Evolutionary conservation across 2,797 vertebrate genomes (phyloP).

Genomic region (Liasis olivaceus): DNA sequence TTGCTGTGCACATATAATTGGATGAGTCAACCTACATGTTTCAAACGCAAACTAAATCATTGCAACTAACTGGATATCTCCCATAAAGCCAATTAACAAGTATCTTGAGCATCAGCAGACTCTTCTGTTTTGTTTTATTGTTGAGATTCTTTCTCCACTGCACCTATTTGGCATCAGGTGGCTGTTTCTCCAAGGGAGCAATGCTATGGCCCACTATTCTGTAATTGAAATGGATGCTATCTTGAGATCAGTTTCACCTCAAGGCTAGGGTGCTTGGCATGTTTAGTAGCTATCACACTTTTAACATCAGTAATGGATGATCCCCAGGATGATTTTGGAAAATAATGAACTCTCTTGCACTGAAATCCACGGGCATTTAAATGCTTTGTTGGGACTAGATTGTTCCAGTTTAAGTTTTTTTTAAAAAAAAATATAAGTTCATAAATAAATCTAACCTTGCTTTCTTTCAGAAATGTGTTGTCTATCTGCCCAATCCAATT

Average conservation of each 20-base stretch:
- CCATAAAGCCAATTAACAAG: neutral
- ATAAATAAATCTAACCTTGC: neutral
- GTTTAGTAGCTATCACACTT: neutral
- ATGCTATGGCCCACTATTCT: neutral
- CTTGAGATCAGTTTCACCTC: neutral
- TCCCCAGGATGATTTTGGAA: neutral
- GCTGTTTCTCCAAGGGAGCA: neutral
- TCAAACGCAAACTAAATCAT: neutral
- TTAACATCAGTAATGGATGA: neutral
- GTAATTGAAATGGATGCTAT: neutral
- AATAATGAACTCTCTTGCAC: neutral
- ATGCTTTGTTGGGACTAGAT: neutral
- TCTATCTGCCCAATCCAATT: rapidly evolving
- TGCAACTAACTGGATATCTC: neutral
- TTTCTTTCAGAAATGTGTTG: neutral
- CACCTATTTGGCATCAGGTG: neutral
- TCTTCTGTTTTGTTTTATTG: neutral
- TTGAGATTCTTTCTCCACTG: neutral
- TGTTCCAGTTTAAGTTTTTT: neutral
- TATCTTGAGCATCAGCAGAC: neutral
- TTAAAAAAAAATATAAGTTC: neutral
- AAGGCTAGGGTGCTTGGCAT: neutral
- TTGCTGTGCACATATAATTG: neutral
- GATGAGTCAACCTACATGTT: neutral
- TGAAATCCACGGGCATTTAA: conserved; percentile 8